phyloP scores from a whole-genome alignment of 2,888 invertebrate species.

The Dryomyza anilis region DNA sequence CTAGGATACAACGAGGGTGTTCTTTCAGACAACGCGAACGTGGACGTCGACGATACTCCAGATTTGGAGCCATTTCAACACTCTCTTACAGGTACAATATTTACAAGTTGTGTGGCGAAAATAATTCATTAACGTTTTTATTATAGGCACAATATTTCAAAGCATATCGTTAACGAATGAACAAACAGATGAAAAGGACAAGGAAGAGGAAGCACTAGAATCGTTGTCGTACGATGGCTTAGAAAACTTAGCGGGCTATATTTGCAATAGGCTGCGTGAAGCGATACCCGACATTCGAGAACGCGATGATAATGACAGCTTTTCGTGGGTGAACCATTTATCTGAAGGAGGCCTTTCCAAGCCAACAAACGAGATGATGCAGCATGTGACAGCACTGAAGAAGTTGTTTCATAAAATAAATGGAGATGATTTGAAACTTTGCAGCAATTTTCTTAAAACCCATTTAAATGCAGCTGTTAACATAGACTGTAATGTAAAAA shows the following conservation, averaged over 20 bases:
- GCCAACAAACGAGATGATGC: constrained; percentile 19
- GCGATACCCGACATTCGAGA: constrained; percentile 1
- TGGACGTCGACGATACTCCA: constrained; percentile 9
- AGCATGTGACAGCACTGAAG: constrained; percentile 4
- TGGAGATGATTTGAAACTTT: background rate
- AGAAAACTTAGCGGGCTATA: constrained; percentile 31
- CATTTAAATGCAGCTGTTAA: background rate
- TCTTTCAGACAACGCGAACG: constrained; percentile 18
- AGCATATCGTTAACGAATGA: background rate
- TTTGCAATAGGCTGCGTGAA: constrained; percentile 22
- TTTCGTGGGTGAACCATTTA: constrained; percentile 27
- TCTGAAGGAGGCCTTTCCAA: constrained; percentile 29
- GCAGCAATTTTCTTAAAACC: background rate
- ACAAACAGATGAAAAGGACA: too few relatives aligned
- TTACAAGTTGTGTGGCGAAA: background rate
- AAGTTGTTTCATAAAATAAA: background rate
- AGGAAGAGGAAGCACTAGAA: constrained; percentile 18
- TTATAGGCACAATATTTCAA: background rate
- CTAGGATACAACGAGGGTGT: constrained; percentile 20
- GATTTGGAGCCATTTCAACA: constrained; percentile 15
- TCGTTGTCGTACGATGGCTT: constrained; percentile 19
- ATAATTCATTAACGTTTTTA: background rate
- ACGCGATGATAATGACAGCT: constrained; percentile 1
- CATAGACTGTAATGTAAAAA: background rate
- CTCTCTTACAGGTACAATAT: constrained; percentile 19